Percentiles rank a stretch among this genome's conserved stretches.
Conservation (phyloP, 2,113 vertebrate species). For the Sinocyclocheilus anshuiensis region DNA sequence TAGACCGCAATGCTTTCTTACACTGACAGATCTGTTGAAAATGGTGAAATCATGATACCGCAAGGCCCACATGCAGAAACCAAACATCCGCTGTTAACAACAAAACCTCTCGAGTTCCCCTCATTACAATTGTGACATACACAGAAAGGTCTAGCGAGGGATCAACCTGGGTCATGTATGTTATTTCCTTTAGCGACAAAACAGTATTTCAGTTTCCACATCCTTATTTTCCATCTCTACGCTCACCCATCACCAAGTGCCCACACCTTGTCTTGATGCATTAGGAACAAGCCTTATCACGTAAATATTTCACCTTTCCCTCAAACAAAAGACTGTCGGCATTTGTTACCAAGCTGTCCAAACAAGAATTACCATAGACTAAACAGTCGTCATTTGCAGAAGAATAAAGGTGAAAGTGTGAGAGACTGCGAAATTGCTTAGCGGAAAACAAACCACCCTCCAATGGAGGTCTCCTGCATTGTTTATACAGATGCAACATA, state of each 20-base stretch:
- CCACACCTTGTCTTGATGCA: neutral
- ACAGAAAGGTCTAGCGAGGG: slow-evolving; percentile 30
- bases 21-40: slow-evolving; percentile 66
- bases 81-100: slow-evolving; percentile 49
- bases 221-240: neutral
- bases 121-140: slow-evolving; percentile 21
- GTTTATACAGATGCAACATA: neutral
- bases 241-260: neutral
- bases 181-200: slow-evolving; percentile 30
- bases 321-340: neutral
- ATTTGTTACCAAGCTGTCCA: slow-evolving; percentile 65
- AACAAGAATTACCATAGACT: slow-evolving; percentile 68
- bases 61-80: slow-evolving; percentile 61
- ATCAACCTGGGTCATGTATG: slow-evolving; percentile 49
- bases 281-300: neutral
- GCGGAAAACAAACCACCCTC: neutral
- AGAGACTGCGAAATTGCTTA: slow-evolving; percentile 19
- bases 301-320: slow-evolving; percentile 23
- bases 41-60: slow-evolving; percentile 65
- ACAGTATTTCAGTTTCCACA: neutral
- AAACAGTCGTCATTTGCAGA: slow-evolving; percentile 60
- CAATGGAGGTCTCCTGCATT: neutral
- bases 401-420: slow-evolving; percentile 40
- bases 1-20: slow-evolving; percentile 65
- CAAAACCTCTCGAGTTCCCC: slow-evolving; percentile 21